Evolutionary conservation across 2,797 vertebrate species (phyloP).

Genomic region (Ceryle rudis): DNA sequence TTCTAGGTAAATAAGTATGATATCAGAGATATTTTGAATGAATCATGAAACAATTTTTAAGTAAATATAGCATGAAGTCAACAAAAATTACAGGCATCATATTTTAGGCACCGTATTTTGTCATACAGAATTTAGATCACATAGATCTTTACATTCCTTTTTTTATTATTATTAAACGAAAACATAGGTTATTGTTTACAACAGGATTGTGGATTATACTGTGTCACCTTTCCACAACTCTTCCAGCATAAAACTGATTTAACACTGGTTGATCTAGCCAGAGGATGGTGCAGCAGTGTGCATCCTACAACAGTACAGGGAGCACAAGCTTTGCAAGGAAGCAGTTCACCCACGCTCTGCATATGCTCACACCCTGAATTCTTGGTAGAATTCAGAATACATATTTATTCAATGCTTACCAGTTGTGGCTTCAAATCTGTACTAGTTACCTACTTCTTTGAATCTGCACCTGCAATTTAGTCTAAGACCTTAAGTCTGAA

Average conservation of each 20-base stretch:
- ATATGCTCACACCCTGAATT: background rate
- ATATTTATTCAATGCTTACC: conserved; percentile 5
- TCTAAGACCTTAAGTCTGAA: background rate
- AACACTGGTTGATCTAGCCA: background rate
- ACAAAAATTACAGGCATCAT: background rate
- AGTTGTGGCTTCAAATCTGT: background rate
- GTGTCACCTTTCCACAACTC: background rate
- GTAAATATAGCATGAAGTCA: background rate
- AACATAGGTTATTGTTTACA: rapidly evolving
- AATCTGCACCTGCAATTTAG: background rate
- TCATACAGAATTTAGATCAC: background rate
- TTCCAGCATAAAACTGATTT: background rate
- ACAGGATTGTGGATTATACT: background rate
- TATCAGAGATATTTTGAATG: background rate
- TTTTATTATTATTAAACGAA: background rate
- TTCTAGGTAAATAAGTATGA: background rate
- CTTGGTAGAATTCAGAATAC: background rate
- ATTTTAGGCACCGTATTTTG: background rate
- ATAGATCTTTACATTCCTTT: background rate
- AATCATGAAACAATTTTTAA: background rate
- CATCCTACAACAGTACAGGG: background rate
- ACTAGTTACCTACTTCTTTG: background rate
- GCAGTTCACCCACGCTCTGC: background rate
- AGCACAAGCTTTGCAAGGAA: background rate
- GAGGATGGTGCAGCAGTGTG: background rate